Conservation (phyloP, 2,113 vertebrate species). For the Ivindomyrus marchei region DNA sequence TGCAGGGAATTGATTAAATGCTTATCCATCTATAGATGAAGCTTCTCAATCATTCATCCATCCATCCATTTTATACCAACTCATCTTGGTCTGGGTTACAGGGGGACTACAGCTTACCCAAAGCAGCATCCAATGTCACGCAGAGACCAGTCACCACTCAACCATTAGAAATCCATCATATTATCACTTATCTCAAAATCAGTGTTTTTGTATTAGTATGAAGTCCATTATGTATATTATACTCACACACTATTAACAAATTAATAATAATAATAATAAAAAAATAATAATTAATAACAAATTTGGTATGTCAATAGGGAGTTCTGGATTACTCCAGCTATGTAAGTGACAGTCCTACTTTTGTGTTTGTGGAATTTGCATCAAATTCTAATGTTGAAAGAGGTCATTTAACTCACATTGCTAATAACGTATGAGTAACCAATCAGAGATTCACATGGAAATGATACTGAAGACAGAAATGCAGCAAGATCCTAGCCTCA, state of each 20-base stretch:
- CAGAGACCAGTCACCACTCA: background rate
- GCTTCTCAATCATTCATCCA: conserved; percentile 33
- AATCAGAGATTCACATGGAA: background rate
- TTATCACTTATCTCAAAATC: too few species aligned
- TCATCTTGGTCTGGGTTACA: background rate
- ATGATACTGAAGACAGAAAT: background rate
- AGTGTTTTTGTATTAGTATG: too few species aligned
- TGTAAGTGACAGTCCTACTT: background rate
- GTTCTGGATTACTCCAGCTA: background rate
- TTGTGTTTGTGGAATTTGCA: background rate
- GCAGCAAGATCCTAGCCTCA: background rate
- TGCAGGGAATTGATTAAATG: background rate
- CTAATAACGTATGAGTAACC: background rate
- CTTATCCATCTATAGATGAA: conserved; percentile 34
- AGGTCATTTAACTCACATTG: background rate
- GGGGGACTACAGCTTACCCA: background rate
- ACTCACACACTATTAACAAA: background rate
- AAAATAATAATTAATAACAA: too few species aligned
- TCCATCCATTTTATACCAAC: conserved; percentile 19
- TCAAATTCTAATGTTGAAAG: background rate
- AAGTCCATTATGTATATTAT: background rate
- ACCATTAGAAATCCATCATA: background rate
- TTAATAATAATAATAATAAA: background rate
- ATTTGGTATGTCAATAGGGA: background rate
- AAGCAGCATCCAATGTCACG: too few species aligned